A percentile compares a stretch with the other conserved stretches of the same genome.
Evolutionary conservation across 92 coral and sea anemone genomes (phyloP).

Genomic region (Heteractis magnifica): DNA sequence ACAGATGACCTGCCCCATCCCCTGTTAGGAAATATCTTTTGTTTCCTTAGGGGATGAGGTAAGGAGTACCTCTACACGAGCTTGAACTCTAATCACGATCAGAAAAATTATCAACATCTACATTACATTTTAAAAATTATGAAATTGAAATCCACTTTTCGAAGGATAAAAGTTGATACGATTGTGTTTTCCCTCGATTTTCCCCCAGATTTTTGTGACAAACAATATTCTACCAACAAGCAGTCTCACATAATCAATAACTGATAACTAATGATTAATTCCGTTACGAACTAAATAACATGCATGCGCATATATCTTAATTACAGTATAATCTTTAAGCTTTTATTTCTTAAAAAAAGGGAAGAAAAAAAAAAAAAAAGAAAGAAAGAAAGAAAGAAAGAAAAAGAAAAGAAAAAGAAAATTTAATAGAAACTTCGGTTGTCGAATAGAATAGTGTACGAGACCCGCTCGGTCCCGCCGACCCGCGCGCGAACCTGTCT

Average conservation of each 20-base stretch:
- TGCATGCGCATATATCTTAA: neutral
- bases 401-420: neutral
- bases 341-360: neutral
- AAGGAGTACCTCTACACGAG: neutral
- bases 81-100: too few relatives aligned
- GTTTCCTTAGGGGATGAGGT: neutral
- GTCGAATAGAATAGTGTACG: neutral
- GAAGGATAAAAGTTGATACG: neutral
- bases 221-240: neutral
- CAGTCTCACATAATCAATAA: neutral
- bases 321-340: neutral
- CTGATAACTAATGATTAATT: neutral
- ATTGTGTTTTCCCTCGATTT: neutral
- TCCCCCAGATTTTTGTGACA: neutral
- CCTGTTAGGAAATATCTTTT: neutral
- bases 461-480: conserved; percentile 39
- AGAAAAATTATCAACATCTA: neutral
- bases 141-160: neutral
- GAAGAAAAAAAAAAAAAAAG: too few relatives aligned
- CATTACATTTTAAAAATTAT: neutral
- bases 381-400: neutral
- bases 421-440: neutral
- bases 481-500: conserved; percentile 30
- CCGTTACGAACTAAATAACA: neutral
- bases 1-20: neutral